A percentile compares a stretch with the other conserved stretches of the same genome.
phyloP scores from a whole-genome alignment of 1,140 invertebrate genomes.

The Batillaria attramentaria region DNA sequence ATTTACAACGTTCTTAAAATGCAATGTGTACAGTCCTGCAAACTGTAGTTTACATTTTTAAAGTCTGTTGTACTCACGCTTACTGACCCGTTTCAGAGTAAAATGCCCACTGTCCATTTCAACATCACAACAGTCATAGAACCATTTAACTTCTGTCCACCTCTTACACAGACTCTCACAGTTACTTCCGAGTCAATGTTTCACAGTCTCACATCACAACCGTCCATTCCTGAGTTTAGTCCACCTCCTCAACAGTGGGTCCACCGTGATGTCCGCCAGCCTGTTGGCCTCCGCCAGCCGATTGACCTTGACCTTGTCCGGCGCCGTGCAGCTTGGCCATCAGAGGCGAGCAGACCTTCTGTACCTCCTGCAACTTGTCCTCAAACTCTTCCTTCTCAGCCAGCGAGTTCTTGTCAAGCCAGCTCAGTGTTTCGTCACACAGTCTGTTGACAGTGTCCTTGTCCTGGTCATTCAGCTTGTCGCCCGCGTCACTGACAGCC shows the following conservation, averaged over 20 bases:
- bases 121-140: too few species aligned
- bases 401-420: constrained; percentile 72
- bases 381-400: constrained; percentile 73
- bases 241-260: constrained; percentile 60
- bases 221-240: constrained; percentile 49
- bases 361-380: constrained; percentile 68
- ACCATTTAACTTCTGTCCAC: too few species aligned
- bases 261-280: constrained; percentile 18
- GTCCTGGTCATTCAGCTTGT: constrained; percentile 76
- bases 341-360: constrained; percentile 61
- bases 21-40: too few species aligned
- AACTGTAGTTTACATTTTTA: too few species aligned
- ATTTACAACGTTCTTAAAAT: too few species aligned
- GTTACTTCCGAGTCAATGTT: too few species aligned
- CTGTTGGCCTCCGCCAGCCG: background rate
- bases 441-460: constrained; percentile 75
- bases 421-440: constrained; percentile 70
- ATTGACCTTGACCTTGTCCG: constrained; percentile 32
- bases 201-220: too few species aligned
- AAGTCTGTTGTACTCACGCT: too few species aligned
- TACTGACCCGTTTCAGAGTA: too few species aligned
- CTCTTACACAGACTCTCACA: too few species aligned
- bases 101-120: too few species aligned
- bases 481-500: constrained; percentile 80
- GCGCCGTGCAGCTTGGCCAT: constrained; percentile 61